phyloP scores from a whole-genome alignment of 2,113 vertebrate genomes.

The Cyrtonyx montezumae region DNA sequence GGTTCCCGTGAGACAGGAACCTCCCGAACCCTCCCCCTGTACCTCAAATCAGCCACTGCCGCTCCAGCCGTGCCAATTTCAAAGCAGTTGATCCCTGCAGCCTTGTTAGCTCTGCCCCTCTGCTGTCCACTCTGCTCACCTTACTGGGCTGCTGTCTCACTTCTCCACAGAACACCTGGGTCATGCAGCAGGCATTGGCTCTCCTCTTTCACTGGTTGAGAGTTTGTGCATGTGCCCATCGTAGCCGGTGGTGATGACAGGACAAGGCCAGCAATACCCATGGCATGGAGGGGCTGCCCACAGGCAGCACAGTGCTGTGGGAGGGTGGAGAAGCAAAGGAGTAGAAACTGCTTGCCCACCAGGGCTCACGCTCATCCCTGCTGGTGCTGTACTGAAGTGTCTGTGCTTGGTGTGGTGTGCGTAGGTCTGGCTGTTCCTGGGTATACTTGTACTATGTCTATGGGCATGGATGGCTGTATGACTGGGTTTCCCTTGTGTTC shows the following conservation, averaged over 20 bases:
- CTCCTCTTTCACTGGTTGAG: not conserved
- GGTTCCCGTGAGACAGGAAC: no score
- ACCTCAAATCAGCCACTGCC: no score
- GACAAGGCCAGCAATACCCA: rapidly evolving
- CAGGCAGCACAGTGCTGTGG: rapidly evolving
- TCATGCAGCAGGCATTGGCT: not conserved
- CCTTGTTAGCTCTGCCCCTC: not conserved
- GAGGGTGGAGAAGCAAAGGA: not conserved
- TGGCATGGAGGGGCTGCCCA: rapidly evolving
- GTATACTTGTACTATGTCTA: not conserved
- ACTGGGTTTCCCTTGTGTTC: slow-evolving; percentile 51
- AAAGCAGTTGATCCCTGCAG: no score
- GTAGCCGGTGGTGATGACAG: not conserved
- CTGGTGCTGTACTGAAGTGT: not conserved
- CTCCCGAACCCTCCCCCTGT: no score
- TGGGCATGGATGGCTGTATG: not conserved
- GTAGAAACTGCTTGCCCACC: rapidly evolving
- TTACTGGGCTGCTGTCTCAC: not conserved
- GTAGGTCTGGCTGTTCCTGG: not conserved
- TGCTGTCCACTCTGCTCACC: not conserved
- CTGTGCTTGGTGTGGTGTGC: not conserved
- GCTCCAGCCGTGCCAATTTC: no score
- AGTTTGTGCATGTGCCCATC: not conserved
- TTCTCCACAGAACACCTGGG: not conserved
- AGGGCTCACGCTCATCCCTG: not conserved